Evolutionary conservation across 2,888 invertebrate genomes (phyloP), one percentile per base, ranked within the genome.

Genomic region (Artemia sinica): DNA sequence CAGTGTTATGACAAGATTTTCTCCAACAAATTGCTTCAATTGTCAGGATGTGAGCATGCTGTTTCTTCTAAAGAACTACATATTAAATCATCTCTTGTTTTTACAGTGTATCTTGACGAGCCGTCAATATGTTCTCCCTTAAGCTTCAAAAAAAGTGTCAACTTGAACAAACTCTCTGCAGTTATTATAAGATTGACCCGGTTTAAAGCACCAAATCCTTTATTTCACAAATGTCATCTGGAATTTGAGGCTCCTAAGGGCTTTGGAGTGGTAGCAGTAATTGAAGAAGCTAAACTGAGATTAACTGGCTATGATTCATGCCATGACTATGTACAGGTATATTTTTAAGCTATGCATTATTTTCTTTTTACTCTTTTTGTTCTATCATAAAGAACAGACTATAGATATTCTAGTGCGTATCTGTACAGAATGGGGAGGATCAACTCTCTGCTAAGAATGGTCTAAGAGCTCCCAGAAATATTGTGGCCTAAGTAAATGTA

Each of bases 191-290:
- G 66, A 58, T 68, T 70, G 50, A 58, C 70, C 18, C 68, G 66
- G 28, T 68, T 49, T 28, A 65, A 67, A 49, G 49, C n/a, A 13
- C 50, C 52, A 50, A 65, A 41, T 14, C 50, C 66, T 66, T 52
- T 65, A 7, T 52, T 66, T 13, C 49, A 52, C 8, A 66, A 66
- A 50, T 70, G 70, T 66, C 70, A 70, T 52, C 51, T 70, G 28
- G 68, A 68, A 50, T 68, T 70, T 8, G 68, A 70, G 11, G 70
- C 70, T 13, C 51, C 68, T 8, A 70, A 70, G 68, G 67, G 67
- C n/a, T 58, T 66, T 49, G 70, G 70, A 12, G 51, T 70, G 41
- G 49, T 66, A 28, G 70, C 67, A 18, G 68, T 70, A 18, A 66
- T 70, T 41, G 70, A 70, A 68, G 68, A 70, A 48, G 51, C 68